Conservation (phyloP, 2,888 invertebrate species). For the Acrobasis suavella region DNA sequence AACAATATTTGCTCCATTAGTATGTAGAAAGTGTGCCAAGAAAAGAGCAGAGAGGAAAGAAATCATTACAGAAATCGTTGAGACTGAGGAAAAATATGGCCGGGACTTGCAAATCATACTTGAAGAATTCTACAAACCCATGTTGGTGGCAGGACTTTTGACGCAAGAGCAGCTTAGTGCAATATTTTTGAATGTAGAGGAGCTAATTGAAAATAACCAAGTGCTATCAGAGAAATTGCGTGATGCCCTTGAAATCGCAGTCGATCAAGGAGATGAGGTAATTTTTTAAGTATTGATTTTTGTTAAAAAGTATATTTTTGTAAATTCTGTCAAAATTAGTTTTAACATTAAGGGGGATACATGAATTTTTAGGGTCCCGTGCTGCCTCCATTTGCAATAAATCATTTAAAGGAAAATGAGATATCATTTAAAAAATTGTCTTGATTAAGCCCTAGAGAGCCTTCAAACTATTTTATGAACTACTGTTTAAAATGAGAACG, state of each 20-base stretch:
- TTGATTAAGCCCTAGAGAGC: too few species aligned
- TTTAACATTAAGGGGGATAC: too few species aligned
- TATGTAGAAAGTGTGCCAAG: slow-evolving; percentile 94
- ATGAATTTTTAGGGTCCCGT: too few species aligned
- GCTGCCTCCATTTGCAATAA: too few species aligned
- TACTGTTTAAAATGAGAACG: too few species aligned
- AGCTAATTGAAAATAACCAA: slow-evolving; percentile 93
- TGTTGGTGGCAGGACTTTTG: slow-evolving; percentile 94
- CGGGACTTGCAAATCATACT: slow-evolving; percentile 95
- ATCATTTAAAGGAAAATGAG: too few species aligned
- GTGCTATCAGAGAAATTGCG: slow-evolving; percentile 93
- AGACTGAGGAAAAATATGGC: slow-evolving; percentile 97
- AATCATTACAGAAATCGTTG: slow-evolving; percentile 96
- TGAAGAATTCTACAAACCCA: slow-evolving; percentile 96
- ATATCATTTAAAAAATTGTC: too few species aligned
- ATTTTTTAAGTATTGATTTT: slow-evolving; percentile 4
- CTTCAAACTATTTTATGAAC: too few species aligned
- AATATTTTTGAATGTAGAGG: slow-evolving; percentile 96
- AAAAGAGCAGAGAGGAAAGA: slow-evolving; percentile 95
- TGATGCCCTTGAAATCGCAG: slow-evolving; percentile 92
- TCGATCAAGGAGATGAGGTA: slow-evolving; percentile 89
- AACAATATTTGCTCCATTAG: slow-evolving; percentile 88
- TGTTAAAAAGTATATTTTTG: too few species aligned
- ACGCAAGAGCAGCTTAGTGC: slow-evolving; percentile 95
- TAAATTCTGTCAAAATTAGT: too few species aligned